Base-by-base conservation (phyloP, 35 echinoderm and acorn worm species). In the Holothuria glaberrima region DNA sequence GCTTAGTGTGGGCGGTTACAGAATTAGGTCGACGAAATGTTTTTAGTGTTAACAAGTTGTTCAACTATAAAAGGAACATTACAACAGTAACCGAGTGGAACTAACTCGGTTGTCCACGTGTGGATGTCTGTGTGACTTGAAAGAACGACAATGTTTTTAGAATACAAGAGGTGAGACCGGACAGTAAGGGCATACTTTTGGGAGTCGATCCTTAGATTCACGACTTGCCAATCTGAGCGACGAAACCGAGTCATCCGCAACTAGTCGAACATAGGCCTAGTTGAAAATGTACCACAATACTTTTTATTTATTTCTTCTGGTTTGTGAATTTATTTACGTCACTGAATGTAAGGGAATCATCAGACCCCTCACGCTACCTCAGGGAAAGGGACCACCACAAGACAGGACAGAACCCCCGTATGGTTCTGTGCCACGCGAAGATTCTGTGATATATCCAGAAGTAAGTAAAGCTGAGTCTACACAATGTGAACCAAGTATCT, bases 401-500 rank as follows among this genome's bases (percentile, higher is more conserved):
- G 5, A 32, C 38, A 33, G 50, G 6, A 24, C n/a, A 16, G 19
- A 74, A 6, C 2, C 29, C 4, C 27, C 74, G 5, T 26, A 12
- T 14, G 74, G 74, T 6, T 25, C 41, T 3, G 12, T 78, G 29
- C 27, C 41, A 24, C 36, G 4, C 10, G 25, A 13, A 4, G 38
- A 24, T 9, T 26, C 44, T n/a, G 41, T 27, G 21, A 13, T 48
- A 14, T 21, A 27, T 7, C 74, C 74, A 9, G 36, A 54, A 5
- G 25, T 78, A 48, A 26, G 21, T 16, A 32, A 6, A 16, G 21
- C 13, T 9, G 74, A 78, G 20, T 48, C 74, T 26, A 48, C 46
- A 48, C 52, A 35, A 56, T 84, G 80, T 19, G 80, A 61, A 29
- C 80, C 80, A 6, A 84, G 56, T 61, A 61, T 84, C 2, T 84